Evolutionary conservation across 2,888 invertebrate genomes (phyloP), one percentile per base, ranked within the genome.

Genomic region (Epinotia ramella): DNA sequence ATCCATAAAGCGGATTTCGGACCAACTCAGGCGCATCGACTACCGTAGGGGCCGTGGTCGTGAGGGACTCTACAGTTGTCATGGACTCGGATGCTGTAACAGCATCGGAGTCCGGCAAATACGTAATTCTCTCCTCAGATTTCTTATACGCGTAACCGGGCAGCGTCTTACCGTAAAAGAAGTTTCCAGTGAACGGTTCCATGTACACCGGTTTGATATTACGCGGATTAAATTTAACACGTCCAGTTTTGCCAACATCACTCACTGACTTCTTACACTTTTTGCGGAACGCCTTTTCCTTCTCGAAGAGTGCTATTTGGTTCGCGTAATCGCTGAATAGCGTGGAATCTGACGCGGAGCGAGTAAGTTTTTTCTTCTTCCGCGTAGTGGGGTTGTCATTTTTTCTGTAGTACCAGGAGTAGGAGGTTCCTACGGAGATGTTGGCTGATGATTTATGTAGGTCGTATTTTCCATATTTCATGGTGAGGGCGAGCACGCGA

Each of bases 381-480:
- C 85, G 85, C 44, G 86, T 84, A 64, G 89, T 84, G 46, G 88
- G 84, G 81, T 89, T 89, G 73, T 94, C 90, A 79, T 89, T 92
- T 85, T 93, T 93, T 83, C 84, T 91, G 85, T 94, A 95, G 84
- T 94, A 94, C 95, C 95, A 95, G 76, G 95, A 95, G 81, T 93
- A 94, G 60, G 94, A 94, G 64, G 95, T 94, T 73, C 93, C 94
- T 80, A 94, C 87, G 81, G 92, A 94, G 82, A 90, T 83, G 83
- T 93, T 91, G 79, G 92, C 89, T 80, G 93, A 91, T 80, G 90
- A 92, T 87, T 94, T 94, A 85, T 92, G 89, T 79, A 95, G 89
- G 88, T 93, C 89, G 87, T 95, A 95, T 90, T 94, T 95, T 86
- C 95, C 94, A 90, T 95, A 88, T 88, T 94, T 94, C 95, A 95